Evolutionary conservation across 2,888 invertebrate genomes (phyloP).

Genomic region (Zele albiditarsus): DNA sequence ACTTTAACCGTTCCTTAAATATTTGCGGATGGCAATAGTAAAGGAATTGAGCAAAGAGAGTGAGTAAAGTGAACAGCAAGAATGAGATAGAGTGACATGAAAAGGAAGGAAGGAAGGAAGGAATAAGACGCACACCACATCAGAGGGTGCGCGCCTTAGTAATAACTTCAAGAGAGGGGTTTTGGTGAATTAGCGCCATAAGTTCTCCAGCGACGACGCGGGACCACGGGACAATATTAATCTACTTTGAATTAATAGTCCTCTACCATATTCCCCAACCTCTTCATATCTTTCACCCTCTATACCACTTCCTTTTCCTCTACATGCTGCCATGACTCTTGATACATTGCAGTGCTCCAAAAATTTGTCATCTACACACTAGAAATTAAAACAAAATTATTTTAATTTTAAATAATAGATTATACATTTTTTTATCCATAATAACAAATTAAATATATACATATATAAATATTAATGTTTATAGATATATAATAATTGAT

Average conservation of each 20-base stretch:
- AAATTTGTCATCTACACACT: slow-evolving; percentile 13
- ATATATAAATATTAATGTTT: no score
- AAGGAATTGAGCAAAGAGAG: not conserved
- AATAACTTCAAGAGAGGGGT: slow-evolving; percentile 59
- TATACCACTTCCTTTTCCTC: not conserved
- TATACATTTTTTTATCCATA: no score
- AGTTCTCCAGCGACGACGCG: slow-evolving; percentile 62
- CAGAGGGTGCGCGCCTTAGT: slow-evolving; percentile 49
- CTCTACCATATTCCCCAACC: slow-evolving; percentile 34
- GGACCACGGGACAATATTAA: slow-evolving; percentile 71
- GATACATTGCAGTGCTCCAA: slow-evolving; percentile 31
- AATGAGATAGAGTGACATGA: not conserved
- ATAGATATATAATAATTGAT: no score
- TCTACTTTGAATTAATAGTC: slow-evolving; percentile 71
- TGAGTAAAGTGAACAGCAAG: slow-evolving; percentile 19
- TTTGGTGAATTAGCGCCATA: slow-evolving; percentile 70
- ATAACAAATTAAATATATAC: no score
- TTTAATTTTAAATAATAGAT: no score
- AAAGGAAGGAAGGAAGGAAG: slow-evolving; percentile 9
- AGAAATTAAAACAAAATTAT: no score
- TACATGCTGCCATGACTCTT: slow-evolving; percentile 22
- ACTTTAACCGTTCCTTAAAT: slow-evolving; percentile 24
- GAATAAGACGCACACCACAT: slow-evolving; percentile 50
- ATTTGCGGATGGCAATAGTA: slow-evolving; percentile 11
- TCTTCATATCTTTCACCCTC: slow-evolving; percentile 28